Base-by-base conservation (phyloP, 2,888 invertebrate species). In the Leptinotarsa haldemani region DNA sequence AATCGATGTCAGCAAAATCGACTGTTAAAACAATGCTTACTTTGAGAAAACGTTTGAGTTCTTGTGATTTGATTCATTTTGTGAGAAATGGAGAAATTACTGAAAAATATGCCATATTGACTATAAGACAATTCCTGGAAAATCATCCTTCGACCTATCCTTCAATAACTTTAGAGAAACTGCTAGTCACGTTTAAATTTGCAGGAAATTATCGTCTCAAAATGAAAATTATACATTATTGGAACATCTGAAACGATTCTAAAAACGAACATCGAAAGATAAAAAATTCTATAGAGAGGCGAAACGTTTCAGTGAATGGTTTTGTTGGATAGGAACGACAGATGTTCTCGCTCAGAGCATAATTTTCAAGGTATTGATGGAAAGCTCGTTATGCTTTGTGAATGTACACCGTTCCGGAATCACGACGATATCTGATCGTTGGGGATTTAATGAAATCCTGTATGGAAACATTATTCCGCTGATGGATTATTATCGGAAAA, bases 321-420 rank as follows among this genome's bases (percentile, higher is more conserved):
- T 56, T 56, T 15, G 56, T 56, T 25, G 22, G 56, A 56, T 56
- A 56, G 12, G 56, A 56, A 56, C 56, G 56, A 56, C 56, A 56
- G 56, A 56, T 56, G 56, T 56, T 56, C 12, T 25, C 56, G 56
- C 56, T 56, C 13, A 20, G 56, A 56, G 56, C 56, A 56, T 56
- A 56, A 56, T 22, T 56, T 56, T 22, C 56, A 22, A 56, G 56
- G 56, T 56, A 56, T 56, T 22, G 56, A 56, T 56, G 56, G 18
- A 18, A 20, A 56, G 13, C 56, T 56, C 22, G 56, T 56, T 56
- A 56, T 56, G 56, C 56, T 56, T 56, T 56, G 56, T 56, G 22
- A 56, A 22, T 56, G 56, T 56, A 56, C 56, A 22, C 20, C 16
- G 53, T 56, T 12, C 22, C 56, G 56, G 56, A 20, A 56, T 56